Evolutionary conservation across 2,113 vertebrate genomes (phyloP).

Genomic region (Syngnathus scovelli): DNA sequence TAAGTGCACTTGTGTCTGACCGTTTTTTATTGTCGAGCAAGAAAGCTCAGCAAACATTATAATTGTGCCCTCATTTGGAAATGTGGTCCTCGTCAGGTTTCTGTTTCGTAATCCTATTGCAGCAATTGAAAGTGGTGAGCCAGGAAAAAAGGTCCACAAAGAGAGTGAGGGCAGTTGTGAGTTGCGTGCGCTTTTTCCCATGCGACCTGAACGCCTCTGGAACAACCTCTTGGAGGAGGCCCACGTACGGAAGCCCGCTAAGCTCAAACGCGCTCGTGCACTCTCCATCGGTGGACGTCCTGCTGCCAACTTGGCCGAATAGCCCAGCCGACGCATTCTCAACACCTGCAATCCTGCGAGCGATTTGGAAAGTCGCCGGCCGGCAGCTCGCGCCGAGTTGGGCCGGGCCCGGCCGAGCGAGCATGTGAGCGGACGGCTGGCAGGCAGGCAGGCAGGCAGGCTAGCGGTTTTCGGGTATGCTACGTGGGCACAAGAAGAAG

Average conservation of each 20-base stretch:
- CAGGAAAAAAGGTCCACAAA: too few relatives aligned
- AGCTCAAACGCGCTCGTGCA: constrained; percentile 44
- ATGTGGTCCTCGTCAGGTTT: too few relatives aligned
- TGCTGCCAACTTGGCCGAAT: constrained; percentile 44
- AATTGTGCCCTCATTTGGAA: too few relatives aligned
- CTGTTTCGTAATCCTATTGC: too few relatives aligned
- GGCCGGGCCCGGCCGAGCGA: constrained; percentile 7
- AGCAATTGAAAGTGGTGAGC: too few relatives aligned
- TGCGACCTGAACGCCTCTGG: constrained; percentile 22
- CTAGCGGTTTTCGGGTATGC: constrained; percentile 56
- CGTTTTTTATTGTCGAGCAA: too few relatives aligned
- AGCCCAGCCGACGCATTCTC: constrained; percentile 22
- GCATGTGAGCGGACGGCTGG: too few relatives aligned
- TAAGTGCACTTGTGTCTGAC: too few relatives aligned
- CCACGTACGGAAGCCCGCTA: constrained; percentile 50
- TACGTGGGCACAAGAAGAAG: constrained; percentile 65
- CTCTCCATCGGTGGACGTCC: neutral
- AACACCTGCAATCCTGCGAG: constrained; percentile 5
- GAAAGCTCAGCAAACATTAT: too few relatives aligned
- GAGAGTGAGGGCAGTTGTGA: neutral
- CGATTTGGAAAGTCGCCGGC: neutral
- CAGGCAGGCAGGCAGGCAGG: constrained; percentile 45
- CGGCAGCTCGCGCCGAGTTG: constrained; percentile 15
- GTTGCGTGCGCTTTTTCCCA: neutral
- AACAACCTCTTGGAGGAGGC: too few relatives aligned